Base-by-base conservation (phyloP, 2,113 vertebrate genomes). In the Fulica atra region DNA sequence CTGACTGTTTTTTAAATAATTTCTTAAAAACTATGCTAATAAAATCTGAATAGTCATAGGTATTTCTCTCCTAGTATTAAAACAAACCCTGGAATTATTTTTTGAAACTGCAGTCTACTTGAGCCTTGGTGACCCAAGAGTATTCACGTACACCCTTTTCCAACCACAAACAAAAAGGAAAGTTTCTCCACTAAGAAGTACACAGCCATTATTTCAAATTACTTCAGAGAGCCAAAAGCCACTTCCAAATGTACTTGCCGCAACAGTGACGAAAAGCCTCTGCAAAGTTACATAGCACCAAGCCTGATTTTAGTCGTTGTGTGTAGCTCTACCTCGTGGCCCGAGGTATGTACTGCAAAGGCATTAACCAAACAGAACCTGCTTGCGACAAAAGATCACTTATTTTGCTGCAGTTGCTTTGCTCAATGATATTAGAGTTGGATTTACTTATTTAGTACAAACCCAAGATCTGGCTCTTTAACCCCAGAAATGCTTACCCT, bases 301-400 rank as follows among this genome's bases (percentile, higher is more conserved):
- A 79, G 6, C 9, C 13, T 2, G 16, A 24, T 10, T 70, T 10
- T 61, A 90, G 74, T 25, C 71, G 9, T 81, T 96, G 95, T 74
- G 50, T 24, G 71, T 36, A 83, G 88, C 89, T 26, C 96, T 29
- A 86, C 89, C 97, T 88, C 12, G 95, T 38, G 97, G 86, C 33
- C 51, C 2, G 2, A 46, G 4, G 3, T 8, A 9, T 50, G 95
- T 42, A 73, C 44, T 96, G 74, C 97, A 86, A 38, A 11, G 11
- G 10, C 15, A 5, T 25, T 5, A 38, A 28, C 18, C 17, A 5
- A 18, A 57, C 61, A 11, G 5, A 59, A n/a, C 19, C 14, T 6
- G 8, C 42, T 44, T 19, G 44, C 33, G 16, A 48, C 28, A 36
- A 12, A 17, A 21, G 18, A 4, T 1, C 7, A 29, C 31, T 46